phyloP scores from a whole-genome alignment of 2,888 invertebrate species.

The Ametastegia equiseti region DNA sequence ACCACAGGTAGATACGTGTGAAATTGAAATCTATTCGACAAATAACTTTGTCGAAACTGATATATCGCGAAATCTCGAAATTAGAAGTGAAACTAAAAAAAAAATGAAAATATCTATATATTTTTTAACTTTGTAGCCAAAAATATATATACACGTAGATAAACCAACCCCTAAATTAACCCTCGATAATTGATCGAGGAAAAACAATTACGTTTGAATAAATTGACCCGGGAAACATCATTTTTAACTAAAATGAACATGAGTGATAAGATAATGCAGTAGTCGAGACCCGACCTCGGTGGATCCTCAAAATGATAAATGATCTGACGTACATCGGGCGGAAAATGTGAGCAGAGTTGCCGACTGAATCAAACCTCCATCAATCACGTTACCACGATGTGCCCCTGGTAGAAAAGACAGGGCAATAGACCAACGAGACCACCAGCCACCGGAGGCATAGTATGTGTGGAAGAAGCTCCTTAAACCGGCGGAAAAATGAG shows the following conservation, averaged over 20 bases:
- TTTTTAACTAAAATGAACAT: constrained; percentile 42
- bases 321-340: constrained; percentile 66
- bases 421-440: constrained; percentile 30
- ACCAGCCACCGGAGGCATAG: constrained; percentile 11
- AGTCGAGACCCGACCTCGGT: constrained; percentile 3
- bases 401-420: constrained; percentile 37
- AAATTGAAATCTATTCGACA: constrained; percentile 74
- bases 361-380: constrained; percentile 72
- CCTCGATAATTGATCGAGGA: not conserved
- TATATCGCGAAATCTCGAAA: not conserved
- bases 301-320: constrained; percentile 66
- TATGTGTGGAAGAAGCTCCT: constrained; percentile 34
- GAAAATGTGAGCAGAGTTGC: constrained; percentile 67
- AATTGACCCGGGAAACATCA: constrained; percentile 13
- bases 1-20: constrained; percentile 70
- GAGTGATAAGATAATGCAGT: constrained; percentile 44
- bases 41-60: constrained; percentile 68
- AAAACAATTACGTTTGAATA: not conserved
- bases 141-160: too few relatives aligned
- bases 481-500: constrained; percentile 51
- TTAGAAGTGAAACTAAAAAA: too few relatives aligned
- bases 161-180: not conserved
- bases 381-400: constrained; percentile 63
- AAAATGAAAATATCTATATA: too few relatives aligned
- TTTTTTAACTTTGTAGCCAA: too few relatives aligned